These are phyloP conservation scores for Paraescarpia echinospica DNA, from an alignment of 1,140 invertebrate genomes.

Conservation along the genomic window DNA sequence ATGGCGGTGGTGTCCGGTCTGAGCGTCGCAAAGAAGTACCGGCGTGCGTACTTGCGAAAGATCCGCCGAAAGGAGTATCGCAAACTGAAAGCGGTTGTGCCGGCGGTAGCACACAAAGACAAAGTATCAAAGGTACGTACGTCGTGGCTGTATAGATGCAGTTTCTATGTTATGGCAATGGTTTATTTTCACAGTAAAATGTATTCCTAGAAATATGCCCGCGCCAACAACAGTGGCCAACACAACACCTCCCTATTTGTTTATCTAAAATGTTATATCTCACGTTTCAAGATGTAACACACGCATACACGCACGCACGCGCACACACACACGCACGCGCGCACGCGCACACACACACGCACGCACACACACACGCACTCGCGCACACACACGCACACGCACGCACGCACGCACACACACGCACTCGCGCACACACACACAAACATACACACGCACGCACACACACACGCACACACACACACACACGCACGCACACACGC, in stretches of 20 bases:
- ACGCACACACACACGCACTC: no score
- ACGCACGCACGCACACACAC: no score
- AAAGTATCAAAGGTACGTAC: conserved; percentile 42
- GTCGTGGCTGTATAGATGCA: background rate
- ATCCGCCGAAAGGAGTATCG: conserved; percentile 37
- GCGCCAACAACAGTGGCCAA: background rate
- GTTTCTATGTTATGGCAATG: background rate
- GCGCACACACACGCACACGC: no score
- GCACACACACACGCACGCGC: no score
- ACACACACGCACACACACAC: no score
- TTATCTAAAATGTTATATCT: background rate
- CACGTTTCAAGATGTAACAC: no score
- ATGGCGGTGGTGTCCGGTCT: background rate
- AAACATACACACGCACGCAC: no score
- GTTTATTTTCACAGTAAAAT: background rate
- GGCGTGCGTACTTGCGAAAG: conserved; percentile 4
- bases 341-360: no score
- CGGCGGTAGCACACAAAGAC: conserved; percentile 37
- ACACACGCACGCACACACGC: no score
- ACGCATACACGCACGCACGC: no score
- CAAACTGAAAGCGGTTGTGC: conserved; percentile 41
- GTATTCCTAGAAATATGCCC: background rate
- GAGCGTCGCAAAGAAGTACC: conserved; percentile 24
- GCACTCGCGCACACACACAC: no score
- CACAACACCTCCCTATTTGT: background rate